These are phyloP conservation scores for Equus quagga DNA, from an alignment of 2,113 vertebrate species.

Conservation along the genomic window DNA sequence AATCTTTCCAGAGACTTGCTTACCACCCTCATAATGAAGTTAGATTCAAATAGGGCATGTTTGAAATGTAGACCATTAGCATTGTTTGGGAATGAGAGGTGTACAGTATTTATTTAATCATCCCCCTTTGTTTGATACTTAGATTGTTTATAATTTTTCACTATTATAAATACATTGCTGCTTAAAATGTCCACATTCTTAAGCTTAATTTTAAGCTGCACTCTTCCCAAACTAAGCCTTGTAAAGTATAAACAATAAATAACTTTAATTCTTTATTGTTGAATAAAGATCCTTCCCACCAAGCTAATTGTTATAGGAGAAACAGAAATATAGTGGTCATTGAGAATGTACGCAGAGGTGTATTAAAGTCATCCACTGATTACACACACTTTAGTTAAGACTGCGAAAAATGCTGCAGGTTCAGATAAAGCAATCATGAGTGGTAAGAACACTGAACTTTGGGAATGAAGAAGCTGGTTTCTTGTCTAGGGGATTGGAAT, in stretches of 20 bases:
- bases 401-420: neutral
- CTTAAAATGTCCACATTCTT: neutral
- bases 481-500: neutral
- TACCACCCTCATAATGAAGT: neutral
- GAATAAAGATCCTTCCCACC: neutral
- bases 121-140: neutral
- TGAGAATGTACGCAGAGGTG: conserved; percentile 4
- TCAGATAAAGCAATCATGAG: neutral
- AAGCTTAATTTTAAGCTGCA: conserved; percentile 27
- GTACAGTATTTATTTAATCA: neutral
- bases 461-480: neutral
- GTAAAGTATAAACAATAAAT: neutral
- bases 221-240: conserved; percentile 1
- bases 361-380: neutral
- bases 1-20: neutral
- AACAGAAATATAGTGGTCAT: neutral
- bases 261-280: neutral
- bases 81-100: neutral
- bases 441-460: neutral
- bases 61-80: neutral
- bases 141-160: neutral
- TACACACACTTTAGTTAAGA: neutral
- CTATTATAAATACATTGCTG: neutral
- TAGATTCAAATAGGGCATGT: neutral
- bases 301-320: conserved; percentile 44